These are phyloP conservation scores for Lasioglossum albipes DNA, from an alignment of 1,140 invertebrate genomes.

Conservation along the genomic window DNA sequence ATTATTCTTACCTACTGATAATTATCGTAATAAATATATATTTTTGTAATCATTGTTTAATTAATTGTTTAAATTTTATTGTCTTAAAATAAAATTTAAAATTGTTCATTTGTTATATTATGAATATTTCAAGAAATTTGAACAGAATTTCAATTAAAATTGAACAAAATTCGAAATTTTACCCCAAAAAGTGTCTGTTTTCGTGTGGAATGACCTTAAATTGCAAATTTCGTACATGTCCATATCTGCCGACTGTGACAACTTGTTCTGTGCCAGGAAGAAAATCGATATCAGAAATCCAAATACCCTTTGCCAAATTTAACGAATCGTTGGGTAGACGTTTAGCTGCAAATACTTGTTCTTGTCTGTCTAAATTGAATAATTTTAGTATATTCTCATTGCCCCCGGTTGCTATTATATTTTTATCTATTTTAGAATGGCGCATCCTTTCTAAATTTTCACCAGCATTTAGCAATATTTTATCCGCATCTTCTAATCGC, in stretches of 20 bases:
- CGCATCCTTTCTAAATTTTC: conserved; percentile 80
- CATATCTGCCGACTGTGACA: conserved; percentile 73
- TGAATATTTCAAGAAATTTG: too few species aligned
- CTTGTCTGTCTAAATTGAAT: conserved; percentile 83
- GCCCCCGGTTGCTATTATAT: conserved; percentile 86
- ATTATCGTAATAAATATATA: too few species aligned
- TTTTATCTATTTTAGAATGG: conserved; percentile 74
- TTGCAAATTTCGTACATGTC: conserved; percentile 66
- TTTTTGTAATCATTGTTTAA: too few species aligned
- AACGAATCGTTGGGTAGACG: conserved; percentile 86
- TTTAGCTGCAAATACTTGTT: conserved; percentile 84
- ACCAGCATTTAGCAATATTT: conserved; percentile 74
- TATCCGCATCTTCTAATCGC: conserved; percentile 71
- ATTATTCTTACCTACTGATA: too few species aligned
- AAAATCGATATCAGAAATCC: conserved; percentile 85
- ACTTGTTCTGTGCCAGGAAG: conserved; percentile 75
- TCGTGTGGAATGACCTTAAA: background rate
- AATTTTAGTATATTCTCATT: conserved; percentile 88
- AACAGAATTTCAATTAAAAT: too few species aligned
- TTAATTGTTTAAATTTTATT: too few species aligned
- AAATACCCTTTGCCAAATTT: conserved; percentile 85
- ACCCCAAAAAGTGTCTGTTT: too few species aligned
- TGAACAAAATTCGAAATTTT: too few species aligned
- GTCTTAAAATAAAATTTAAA: too few species aligned
- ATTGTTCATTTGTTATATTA: too few species aligned